Evolutionary conservation across 2,888 invertebrate species (phyloP).

Genomic region (Hecatera dysodea): DNA sequence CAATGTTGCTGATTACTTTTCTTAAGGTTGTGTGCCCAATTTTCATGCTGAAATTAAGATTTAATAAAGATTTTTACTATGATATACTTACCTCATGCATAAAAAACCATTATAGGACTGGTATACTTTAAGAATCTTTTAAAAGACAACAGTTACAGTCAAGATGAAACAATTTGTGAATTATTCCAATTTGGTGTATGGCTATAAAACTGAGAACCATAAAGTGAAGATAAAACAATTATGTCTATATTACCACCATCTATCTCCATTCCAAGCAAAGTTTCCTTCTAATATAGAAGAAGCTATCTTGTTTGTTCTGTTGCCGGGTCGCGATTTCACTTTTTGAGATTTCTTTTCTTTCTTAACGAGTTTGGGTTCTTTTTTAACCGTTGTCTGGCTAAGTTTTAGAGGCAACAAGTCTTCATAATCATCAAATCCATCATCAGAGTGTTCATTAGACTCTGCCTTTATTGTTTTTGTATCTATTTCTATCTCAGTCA

Average conservation of each 20-base stretch:
- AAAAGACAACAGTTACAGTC: no score
- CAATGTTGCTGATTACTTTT: constrained; percentile 43
- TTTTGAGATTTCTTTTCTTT: constrained; percentile 52
- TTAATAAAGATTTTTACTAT: not conserved
- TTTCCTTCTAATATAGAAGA: constrained; percentile 85
- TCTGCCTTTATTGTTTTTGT: constrained; percentile 73
- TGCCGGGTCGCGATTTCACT: constrained; percentile 52
- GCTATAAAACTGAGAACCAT: not conserved
- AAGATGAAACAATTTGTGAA: not conserved
- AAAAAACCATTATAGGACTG: no score
- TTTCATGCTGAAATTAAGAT: constrained; percentile 74
- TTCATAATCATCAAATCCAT: constrained; percentile 64
- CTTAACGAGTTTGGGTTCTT: constrained; percentile 60
- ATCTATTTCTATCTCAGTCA: constrained; percentile 68
- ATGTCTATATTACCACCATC: constrained; percentile 87
- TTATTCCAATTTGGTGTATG: no score
- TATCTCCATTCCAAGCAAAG: constrained; percentile 83
- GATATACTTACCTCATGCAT: not conserved
- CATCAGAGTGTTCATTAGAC: constrained; percentile 63
- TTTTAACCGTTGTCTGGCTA: constrained; percentile 59
- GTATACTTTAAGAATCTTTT: no score
- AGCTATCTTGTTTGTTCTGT: constrained; percentile 78
- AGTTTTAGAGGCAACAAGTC: constrained; percentile 68
- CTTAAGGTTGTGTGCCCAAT: constrained; percentile 63
- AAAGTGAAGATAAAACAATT: constrained; percentile 29